Evolutionary conservation across 2,797 vertebrate species (phyloP).

Genomic region (Smutsia temminckii): DNA sequence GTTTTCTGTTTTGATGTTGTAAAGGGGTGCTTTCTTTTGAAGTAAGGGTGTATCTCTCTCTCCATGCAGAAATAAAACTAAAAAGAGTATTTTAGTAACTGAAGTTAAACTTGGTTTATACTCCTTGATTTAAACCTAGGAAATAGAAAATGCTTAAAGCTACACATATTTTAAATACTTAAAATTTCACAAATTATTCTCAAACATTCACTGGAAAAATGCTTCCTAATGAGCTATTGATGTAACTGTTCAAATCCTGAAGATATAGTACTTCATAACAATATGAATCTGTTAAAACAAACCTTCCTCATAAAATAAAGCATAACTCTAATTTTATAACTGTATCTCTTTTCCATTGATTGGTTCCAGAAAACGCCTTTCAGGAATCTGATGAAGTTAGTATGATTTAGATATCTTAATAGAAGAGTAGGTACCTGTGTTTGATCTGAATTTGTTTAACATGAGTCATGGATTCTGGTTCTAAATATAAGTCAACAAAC

Average conservation of each 20-base stretch:
- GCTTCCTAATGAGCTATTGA: not conserved
- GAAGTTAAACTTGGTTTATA: not conserved
- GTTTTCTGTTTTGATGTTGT: slow-evolving; percentile 63
- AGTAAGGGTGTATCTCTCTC: not conserved
- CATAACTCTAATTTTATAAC: slow-evolving; percentile 40
- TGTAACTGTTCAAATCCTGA: not conserved
- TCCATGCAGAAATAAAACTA: not conserved
- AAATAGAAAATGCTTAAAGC: not conserved
- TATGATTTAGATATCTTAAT: slow-evolving; percentile 26
- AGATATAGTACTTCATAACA: not conserved
- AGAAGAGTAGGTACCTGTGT: slow-evolving; percentile 5
- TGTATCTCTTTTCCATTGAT: not conserved
- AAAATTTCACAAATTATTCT: not conserved
- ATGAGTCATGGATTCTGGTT: not conserved
- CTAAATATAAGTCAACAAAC: not conserved
- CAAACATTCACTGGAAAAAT: not conserved
- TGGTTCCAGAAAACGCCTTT: slow-evolving; percentile 51
- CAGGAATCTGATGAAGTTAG: slow-evolving; percentile 20
- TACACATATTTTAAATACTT: not conserved
- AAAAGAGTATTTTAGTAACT: not conserved
- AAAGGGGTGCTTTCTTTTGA: slow-evolving; percentile 55
- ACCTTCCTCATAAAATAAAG: not conserved
- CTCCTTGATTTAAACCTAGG: not conserved
- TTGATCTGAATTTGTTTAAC: not conserved
- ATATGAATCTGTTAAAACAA: slow-evolving; percentile 48